Evolutionary conservation across 2,113 vertebrate species (phyloP).

Genomic region (Beaufortia kweichowensis): DNA sequence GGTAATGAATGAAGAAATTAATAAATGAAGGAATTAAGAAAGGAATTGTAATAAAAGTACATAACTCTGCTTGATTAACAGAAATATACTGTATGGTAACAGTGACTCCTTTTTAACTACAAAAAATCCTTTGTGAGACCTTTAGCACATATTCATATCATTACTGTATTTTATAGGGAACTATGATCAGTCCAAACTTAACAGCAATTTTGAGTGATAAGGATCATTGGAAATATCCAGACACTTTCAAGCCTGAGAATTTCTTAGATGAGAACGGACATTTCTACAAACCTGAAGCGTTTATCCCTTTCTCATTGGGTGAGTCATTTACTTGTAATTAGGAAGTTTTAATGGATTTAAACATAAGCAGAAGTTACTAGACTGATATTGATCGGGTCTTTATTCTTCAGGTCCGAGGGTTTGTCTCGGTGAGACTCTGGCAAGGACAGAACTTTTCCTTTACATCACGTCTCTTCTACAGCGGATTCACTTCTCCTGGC

Average conservation of each 20-base stretch:
- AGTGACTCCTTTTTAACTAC: too few species aligned
- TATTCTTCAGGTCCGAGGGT: slow-evolving; percentile 66
- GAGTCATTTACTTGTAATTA: background rate
- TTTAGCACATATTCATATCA: background rate
- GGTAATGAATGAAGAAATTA: slow-evolving; percentile 19
- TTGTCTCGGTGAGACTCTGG: slow-evolving; percentile 74
- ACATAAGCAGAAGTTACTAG: background rate
- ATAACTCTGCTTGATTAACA: too few species aligned
- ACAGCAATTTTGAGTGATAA: slow-evolving; percentile 65
- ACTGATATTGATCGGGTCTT: background rate
- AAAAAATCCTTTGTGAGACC: too few species aligned
- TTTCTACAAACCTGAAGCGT: slow-evolving; percentile 43
- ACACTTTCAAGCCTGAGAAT: slow-evolving; percentile 75
- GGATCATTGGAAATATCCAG: slow-evolving; percentile 71
- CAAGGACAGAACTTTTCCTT: slow-evolving; percentile 73
- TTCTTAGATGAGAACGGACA: slow-evolving; percentile 64
- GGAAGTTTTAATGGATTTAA: too few species aligned
- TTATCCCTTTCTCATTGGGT: slow-evolving; percentile 54
- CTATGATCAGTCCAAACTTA: slow-evolving; percentile 66
- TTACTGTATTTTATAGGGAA: slow-evolving; percentile 64
- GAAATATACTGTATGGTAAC: too few species aligned
- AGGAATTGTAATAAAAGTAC: too few species aligned
- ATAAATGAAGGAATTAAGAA: background rate
- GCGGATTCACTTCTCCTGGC: slow-evolving; percentile 69
- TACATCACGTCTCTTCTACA: slow-evolving; percentile 74